Evolutionary conservation across 2,113 vertebrate genomes (phyloP), one percentile per base, ranked within the genome.

Genomic region (Motacilla alba): DNA sequence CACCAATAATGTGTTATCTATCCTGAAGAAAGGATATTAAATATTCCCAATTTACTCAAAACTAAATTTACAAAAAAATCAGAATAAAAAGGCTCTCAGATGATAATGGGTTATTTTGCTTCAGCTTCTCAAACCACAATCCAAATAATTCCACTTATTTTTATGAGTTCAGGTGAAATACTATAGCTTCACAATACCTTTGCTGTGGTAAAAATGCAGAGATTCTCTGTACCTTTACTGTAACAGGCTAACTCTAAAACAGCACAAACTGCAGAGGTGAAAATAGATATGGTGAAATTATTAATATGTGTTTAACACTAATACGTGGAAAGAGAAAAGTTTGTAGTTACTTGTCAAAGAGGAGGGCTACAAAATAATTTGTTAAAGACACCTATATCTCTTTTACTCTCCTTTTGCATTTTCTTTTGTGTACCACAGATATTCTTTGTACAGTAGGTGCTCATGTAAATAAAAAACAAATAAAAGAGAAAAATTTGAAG

Each of bases 401-500:
- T 56, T 80, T 31, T 11, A 13, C 2, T 15, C 2, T 3, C 1
- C 1, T 47, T 15, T 52, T 73, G 7, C 6, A 11, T 16, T 60
- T 41, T 37, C 8, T 56, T 58, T n/a, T 56, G 5, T 15, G 27
- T 78, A 66, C 2, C 9, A 44, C 15, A 74, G 17, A n/a, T 3
- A 37, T 5, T 62, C 10, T 10, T 66, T 79, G 21, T 4, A 33
- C 15, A 15, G 11, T 15, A 50, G 13, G 5, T 43, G 6, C 2
- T 70, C 17, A n/a, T 18, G 30, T 52, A 43, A 83, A 55, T 26
- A 7, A 24, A 55, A 66, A 55, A 28, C 31, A 64, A 68, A 39
- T 22, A 52, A 37, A 58, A 9, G 0, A 64, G 11, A 52, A 84
- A 70, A 19, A 31, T 11, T 1, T 33, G 3, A 26, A 59, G 5